Evolutionary conservation across 2,888 invertebrate species (phyloP).

Genomic region (Drosophila meridiana): DNA sequence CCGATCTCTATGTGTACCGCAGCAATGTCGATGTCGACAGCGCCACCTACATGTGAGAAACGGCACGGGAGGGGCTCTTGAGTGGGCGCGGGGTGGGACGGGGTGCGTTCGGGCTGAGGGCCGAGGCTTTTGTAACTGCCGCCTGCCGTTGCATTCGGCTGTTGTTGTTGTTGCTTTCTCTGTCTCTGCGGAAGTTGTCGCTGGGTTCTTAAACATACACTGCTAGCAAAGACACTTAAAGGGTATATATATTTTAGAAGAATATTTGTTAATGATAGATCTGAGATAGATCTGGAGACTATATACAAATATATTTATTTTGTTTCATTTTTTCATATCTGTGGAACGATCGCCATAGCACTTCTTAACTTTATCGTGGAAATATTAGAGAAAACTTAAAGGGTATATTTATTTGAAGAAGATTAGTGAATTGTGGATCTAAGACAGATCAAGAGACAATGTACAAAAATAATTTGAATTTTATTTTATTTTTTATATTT

Average conservation of each 20-base stretch:
- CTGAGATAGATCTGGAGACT: neutral
- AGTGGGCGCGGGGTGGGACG: neutral
- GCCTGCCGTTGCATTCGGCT: conserved; percentile 24
- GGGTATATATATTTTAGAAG: neutral
- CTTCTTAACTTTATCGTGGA: too few relatives aligned
- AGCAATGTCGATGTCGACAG: conserved; percentile 69
- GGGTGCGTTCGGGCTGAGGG: neutral
- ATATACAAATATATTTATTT: too few relatives aligned
- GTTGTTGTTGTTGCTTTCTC: neutral
- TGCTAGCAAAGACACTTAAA: too few relatives aligned
- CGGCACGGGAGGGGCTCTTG: neutral
- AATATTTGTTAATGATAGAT: neutral
- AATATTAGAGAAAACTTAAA: too few relatives aligned
- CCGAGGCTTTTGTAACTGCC: conserved; percentile 32
- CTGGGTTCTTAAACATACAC: conserved; percentile 2
- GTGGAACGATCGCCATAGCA: neutral
- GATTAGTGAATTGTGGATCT: too few relatives aligned
- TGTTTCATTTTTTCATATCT: neutral
- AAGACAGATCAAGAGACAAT: too few relatives aligned
- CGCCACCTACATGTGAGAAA: conserved; percentile 72
- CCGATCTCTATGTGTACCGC: conserved; percentile 61
- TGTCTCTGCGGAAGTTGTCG: conserved; percentile 45
- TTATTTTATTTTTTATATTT: too few relatives aligned
- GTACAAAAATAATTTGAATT: too few relatives aligned
- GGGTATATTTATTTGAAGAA: too few relatives aligned